phyloP scores from a whole-genome alignment of 2,797 vertebrate genomes.

The Melanotaenia pygmaea region DNA sequence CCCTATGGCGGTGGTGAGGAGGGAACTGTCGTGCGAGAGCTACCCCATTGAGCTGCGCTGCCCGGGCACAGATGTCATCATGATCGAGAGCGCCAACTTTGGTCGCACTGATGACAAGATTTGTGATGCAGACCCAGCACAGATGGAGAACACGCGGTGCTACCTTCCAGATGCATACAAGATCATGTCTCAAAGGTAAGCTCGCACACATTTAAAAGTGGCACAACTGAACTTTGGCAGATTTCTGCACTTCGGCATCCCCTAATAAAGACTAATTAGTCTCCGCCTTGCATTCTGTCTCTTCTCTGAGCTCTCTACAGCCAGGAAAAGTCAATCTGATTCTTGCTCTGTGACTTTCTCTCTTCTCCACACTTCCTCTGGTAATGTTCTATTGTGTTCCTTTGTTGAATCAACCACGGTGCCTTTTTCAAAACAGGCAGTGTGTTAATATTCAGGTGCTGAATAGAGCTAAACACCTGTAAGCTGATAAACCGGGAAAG shows the following conservation, averaged over 20 bases:
- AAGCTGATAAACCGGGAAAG: too few species aligned
- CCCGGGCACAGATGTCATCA: constrained; percentile 98
- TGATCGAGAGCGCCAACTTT: constrained; percentile 99
- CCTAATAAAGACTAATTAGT: neutral
- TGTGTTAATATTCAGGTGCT: neutral
- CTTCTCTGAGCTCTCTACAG: neutral
- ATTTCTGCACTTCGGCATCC: neutral
- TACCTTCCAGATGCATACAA: constrained; percentile 99
- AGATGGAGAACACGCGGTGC: constrained; percentile 99
- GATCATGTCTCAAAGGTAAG: constrained; percentile 98
- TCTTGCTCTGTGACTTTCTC: neutral
- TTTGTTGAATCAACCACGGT: neutral
- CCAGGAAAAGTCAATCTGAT: neutral
- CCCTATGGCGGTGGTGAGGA: constrained; percentile 97
- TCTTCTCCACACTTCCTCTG: neutral
- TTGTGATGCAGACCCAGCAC: constrained; percentile 97
- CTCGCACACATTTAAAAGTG: too few species aligned
- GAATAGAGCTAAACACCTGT: neutral
- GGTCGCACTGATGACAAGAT: constrained; percentile 99
- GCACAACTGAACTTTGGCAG: neutral
- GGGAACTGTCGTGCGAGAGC: constrained; percentile 97
- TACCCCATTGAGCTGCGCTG: constrained; percentile 99
- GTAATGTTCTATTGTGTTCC: neutral
- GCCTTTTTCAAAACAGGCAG: neutral
- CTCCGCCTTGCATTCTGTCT: neutral